Evolutionary conservation across 2,113 vertebrate species (phyloP), one percentile per base, ranked within the genome.

Genomic region (Copsychus sechellarum): DNA sequence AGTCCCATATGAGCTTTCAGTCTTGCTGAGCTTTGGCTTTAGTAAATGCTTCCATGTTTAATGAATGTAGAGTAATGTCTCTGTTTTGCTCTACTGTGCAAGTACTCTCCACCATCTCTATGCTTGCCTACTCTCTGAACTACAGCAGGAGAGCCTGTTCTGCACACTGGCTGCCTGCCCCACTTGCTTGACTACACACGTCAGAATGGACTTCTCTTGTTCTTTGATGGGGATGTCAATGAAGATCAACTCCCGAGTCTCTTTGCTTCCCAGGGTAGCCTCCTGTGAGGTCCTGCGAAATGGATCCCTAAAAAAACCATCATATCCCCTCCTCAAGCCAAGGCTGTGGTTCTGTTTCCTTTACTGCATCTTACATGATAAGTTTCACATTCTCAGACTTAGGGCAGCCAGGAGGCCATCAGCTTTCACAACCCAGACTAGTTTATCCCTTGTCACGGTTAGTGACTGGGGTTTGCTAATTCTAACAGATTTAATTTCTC

Each of bases 161-260:
- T 26, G 26, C 31, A 12, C 0, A 0, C 43, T 60, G 50, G 11
- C 64, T 5, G 1, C 26, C 65, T 79, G 64, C 26, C 36, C 22
- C 36, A 1, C 40, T 56, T 70, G 26, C 15, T 61, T 5, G 3
- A 40, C 28, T 58, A 8, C 58, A 40, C 17, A 7, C 1, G 36
- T 28, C 51, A 57, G 42, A 74, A 42, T n/a, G 70, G 43, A 12
- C 43, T 48, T 38, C 7, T 57, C 11, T 31, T 58, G 28, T 54
- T 54, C 34, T 72, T 33, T 58, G 43, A 54, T 1, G 1, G 31
- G 19, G 28, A 11, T 64, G 25, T 80, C 56, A 29, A 0, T 83
- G 62, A 54, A 45, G 23, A 42, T 40, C 61, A 53, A 0, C 51
- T 53, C 24, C 36, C 31, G 42, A 12, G 19, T 67, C 24, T 34